Percentiles rank a stretch among this genome's conserved stretches.
Evolutionary conservation across 2,888 invertebrate species (phyloP).

Genomic region (Neoascia interrupta): DNA sequence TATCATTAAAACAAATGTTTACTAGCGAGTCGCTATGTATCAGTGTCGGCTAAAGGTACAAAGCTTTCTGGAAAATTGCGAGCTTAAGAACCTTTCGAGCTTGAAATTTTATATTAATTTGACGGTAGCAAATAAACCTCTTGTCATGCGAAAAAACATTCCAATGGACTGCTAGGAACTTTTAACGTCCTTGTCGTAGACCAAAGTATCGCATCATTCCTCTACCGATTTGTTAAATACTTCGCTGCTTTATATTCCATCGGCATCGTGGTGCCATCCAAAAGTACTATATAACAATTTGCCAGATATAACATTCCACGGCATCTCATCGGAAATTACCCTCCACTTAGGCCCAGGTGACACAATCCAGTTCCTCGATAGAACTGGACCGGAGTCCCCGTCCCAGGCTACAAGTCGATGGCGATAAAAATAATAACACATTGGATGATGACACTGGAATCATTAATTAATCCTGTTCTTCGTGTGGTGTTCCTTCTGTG

Average conservation of each 20-base stretch:
- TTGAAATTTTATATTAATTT: no score
- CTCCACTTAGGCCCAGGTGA: slow-evolving; percentile 62
- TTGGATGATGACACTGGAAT: slow-evolving; percentile 68
- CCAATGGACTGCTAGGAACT: no score
- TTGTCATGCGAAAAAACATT: no score
- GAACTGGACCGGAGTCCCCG: slow-evolving; percentile 41
- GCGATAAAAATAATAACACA: slow-evolving; percentile 68
- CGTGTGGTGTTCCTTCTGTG: slow-evolving; percentile 45
- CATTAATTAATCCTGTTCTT: slow-evolving; percentile 67
- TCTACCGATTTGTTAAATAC: slow-evolving; percentile 3
- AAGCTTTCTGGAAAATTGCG: no score
- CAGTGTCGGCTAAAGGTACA: no score
- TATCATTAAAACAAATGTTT: no score
- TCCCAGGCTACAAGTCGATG: slow-evolving; percentile 15
- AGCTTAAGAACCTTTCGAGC: no score
- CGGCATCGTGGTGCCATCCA: slow-evolving; percentile 20
- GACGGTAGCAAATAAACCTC: no score
- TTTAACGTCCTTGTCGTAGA: no score
- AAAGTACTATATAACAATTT: slow-evolving; percentile 50
- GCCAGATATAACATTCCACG: slow-evolving; percentile 32
- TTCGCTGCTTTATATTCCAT: slow-evolving; percentile 19
- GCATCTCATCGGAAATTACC: slow-evolving; percentile 38
- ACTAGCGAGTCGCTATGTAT: no score
- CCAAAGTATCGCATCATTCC: no score
- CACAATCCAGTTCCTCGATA: slow-evolving; percentile 63